Evolutionary conservation across 2,797 vertebrate species (phyloP).

Genomic region (Microhierax caerulescens): DNA sequence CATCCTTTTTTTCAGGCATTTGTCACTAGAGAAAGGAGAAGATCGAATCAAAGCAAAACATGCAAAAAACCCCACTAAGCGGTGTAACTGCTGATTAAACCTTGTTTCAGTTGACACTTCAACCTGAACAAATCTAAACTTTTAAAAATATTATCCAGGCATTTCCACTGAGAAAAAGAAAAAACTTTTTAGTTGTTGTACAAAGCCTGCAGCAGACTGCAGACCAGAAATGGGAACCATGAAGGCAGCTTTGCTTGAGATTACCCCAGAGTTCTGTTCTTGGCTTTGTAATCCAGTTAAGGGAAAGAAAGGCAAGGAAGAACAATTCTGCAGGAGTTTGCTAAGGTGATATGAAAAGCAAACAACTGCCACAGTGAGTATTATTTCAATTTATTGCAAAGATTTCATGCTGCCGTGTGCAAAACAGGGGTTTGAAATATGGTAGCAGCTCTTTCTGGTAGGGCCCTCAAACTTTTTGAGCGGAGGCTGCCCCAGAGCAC

Average conservation of each 20-base stretch:
- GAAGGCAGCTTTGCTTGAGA: neutral
- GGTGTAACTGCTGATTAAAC: neutral
- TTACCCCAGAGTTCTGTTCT: neutral
- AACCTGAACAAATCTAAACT: neutral
- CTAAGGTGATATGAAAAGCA: neutral
- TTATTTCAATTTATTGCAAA: neutral
- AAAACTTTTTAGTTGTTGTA: neutral
- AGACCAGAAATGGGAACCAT: neutral
- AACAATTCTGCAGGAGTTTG: neutral
- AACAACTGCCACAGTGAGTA: neutral
- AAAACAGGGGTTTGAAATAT: neutral
- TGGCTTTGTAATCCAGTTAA: neutral
- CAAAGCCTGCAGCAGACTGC: neutral
- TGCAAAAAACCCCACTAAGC: neutral
- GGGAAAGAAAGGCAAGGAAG: neutral
- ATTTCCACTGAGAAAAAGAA: neutral
- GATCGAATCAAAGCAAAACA: neutral
- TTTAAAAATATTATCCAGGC: neutral
- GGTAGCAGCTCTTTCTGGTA: neutral
- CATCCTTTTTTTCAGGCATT: neutral
- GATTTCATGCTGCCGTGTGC: neutral
- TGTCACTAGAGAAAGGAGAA: neutral
- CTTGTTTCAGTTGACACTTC: neutral
- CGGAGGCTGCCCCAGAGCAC: neutral
- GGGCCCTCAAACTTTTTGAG: neutral